A percentile compares a stretch with the other conserved stretches of the same genome.
Conservation (phyloP, 92 coral and sea anemone species). For the Epizoanthus ramosus region DNA sequence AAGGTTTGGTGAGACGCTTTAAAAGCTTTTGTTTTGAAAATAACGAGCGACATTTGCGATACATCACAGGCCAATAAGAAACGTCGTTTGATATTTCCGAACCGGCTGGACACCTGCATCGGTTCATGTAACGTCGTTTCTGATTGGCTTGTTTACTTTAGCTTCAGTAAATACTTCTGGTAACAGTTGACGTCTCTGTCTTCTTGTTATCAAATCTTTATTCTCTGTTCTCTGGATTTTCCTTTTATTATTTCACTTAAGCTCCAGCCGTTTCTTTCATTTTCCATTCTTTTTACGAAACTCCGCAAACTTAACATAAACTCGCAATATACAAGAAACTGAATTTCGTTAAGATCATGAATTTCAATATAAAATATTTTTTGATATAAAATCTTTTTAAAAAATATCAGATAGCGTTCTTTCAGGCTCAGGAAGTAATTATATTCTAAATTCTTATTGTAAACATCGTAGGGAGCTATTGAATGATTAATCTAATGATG, state of each 20-base stretch:
- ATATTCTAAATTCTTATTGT: background rate
- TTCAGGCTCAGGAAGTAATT: conserved; percentile 1
- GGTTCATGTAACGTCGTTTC: conserved; percentile 34
- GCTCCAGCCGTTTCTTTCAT: background rate
- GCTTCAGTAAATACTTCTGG: background rate
- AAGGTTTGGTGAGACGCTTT: background rate
- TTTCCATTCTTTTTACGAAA: background rate
- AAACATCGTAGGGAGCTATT: conserved; percentile 19
- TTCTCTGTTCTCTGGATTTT: background rate
- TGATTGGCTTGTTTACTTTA: conserved; percentile 50
- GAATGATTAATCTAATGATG: conserved; percentile 20
- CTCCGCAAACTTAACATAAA: background rate
- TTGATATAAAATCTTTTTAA: background rate
- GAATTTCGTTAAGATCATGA: background rate
- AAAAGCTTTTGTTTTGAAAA: conserved; percentile 24
- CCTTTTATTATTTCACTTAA: background rate
- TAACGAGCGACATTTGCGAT: conserved; percentile 5
- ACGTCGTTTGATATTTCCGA: conserved; percentile 14
- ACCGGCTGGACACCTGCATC: conserved; percentile 73
- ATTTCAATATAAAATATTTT: background rate
- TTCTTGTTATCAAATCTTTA: background rate
- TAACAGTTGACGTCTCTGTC: conserved; percentile 3
- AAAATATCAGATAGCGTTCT: conserved; percentile 14
- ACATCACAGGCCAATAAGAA: conserved; percentile 12
- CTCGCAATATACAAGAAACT: background rate